Base-by-base conservation (phyloP, 2,888 invertebrate species). In the Incurvaria masculella region DNA sequence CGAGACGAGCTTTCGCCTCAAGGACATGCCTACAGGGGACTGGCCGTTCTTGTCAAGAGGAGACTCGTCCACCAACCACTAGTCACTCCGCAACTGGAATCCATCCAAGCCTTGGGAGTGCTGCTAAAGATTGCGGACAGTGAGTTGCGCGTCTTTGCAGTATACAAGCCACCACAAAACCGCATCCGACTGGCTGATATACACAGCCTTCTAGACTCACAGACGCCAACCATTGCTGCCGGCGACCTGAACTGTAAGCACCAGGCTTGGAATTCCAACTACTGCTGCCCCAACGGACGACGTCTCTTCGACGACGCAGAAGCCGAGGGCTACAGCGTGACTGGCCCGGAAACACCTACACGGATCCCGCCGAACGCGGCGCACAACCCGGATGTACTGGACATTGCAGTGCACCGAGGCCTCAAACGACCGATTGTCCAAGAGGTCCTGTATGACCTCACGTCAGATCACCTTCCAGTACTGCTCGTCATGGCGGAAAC, bases 11-110 rank as follows among this genome's bases (percentile, higher is more conserved):
- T 42, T 6, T 17, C 17, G 18, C 42, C 46, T 2, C 8, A 3
- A 3, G 42, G 46, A 10, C 10, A 19, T 6, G 19, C 27, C 14
- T 46, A 46, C 27, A 18, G 46, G 11, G 46, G 46, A 4, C 20
- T 18, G n/a, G 47, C 47, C 18, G 38, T 21, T 11, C 47, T 47
- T 3, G 47, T 42, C 19, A 3, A 42, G 20, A 42, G 33, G n/a
- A 8, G 27, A 8, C 8, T 27, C 8, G 10, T 27, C 10, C 27
- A 27, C 10, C 10, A 27, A 27, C 10, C 8, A 27, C 14, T 27
- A 27, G 14, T 10, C 10, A 27, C 14, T 27, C 27, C 27, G 10
- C 8, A 8, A 10, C 27, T 27, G 14, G 10, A 27, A 14, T 27
- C 27, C 14, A 8, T 27, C 10, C 14, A 27, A 8, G 8, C 10